Percentiles rank a stretch among this genome's conserved stretches.
Evolutionary conservation across 2,113 vertebrate genomes (phyloP).

Genomic region (Ceyx margarethae): DNA sequence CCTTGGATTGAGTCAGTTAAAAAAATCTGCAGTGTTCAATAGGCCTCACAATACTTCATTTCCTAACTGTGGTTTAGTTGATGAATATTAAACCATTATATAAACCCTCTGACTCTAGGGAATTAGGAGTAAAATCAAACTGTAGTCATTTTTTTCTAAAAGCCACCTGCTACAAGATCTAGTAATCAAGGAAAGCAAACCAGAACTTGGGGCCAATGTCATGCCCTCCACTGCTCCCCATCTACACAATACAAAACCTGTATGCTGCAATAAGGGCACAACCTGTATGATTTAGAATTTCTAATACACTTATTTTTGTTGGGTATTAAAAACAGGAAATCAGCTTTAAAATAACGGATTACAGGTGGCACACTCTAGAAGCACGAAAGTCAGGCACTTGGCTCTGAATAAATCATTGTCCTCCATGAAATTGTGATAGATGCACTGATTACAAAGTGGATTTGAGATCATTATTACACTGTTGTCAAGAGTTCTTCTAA

Average conservation of each 20-base stretch:
- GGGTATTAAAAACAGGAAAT: slow-evolving; percentile 30
- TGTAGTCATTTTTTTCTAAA: not conserved
- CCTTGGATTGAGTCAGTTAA: not conserved
- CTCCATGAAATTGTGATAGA: not conserved
- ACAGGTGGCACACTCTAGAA: not conserved
- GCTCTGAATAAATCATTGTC: slow-evolving; percentile 1
- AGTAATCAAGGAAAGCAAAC: not conserved
- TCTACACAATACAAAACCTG: not conserved
- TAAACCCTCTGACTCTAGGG: not conserved
- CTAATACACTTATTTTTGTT: not conserved
- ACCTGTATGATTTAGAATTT: not conserved
- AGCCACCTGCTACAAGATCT: not conserved
- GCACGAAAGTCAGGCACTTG: slow-evolving; percentile 1
- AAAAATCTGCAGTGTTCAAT: not conserved
- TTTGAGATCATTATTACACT: not conserved
- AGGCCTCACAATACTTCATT: not conserved
- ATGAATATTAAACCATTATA: slow-evolving; percentile 6
- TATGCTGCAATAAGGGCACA: not conserved
- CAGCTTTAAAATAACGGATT: slow-evolving; percentile 27
- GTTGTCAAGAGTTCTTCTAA: not conserved
- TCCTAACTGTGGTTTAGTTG: slow-evolving; percentile 17
- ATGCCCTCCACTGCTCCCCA: not conserved
- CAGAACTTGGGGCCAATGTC: not conserved
- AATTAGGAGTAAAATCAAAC: not conserved
- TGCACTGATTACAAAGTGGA: not conserved